Evolutionary conservation across 2,888 invertebrate genomes (phyloP), one percentile per base, ranked within the genome.

Genomic region (Pycnomerus fuliginosus): DNA sequence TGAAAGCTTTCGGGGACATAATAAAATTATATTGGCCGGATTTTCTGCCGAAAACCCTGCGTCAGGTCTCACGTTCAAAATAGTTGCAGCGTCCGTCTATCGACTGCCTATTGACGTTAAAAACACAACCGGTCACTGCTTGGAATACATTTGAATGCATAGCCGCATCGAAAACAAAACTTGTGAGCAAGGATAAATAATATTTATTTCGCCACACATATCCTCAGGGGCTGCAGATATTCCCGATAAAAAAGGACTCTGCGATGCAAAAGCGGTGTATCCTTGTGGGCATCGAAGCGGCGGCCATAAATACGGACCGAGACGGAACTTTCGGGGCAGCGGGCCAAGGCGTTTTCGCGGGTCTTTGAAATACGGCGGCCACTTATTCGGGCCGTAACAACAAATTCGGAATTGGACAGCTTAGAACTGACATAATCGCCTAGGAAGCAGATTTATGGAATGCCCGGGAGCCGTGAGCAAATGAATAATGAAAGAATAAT

Each of bases 21-120:
- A 57, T 55, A 53, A 55, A 58, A 57, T 53, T 55, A 49, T 52
- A 55, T 57, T 52, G 53, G 52, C 55, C 56, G 39, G 39, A 27
- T 31, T 25, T 39, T 39, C 39, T 31, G 39, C 23, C 25, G n/a
- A n/a, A n/a, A n/a, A n/a, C n/a, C n/a, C n/a, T n/a, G n/a, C n/a
- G n/a, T n/a, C n/a, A n/a, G n/a, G n/a, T n/a, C n/a, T n/a, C n/a
- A n/a, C n/a, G n/a, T n/a, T n/a, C n/a, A n/a, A n/a, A n/a, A n/a
- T n/a, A n/a, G n/a, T n/a, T n/a, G n/a, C n/a, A n/a, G n/a, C n/a
- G n/a, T n/a, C n/a, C n/a, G n/a, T n/a, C n/a, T n/a, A n/a, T n/a
- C n/a, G n/a, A n/a, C n/a, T n/a, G n/a, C n/a, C n/a, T n/a, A n/a
- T n/a, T n/a, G n/a, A n/a, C n/a, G n/a, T n/a, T n/a, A n/a, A n/a